These are phyloP conservation scores for Clarias pachynema DNA, from an alignment of 2,797 vertebrate species.

Conservation along the genomic window DNA sequence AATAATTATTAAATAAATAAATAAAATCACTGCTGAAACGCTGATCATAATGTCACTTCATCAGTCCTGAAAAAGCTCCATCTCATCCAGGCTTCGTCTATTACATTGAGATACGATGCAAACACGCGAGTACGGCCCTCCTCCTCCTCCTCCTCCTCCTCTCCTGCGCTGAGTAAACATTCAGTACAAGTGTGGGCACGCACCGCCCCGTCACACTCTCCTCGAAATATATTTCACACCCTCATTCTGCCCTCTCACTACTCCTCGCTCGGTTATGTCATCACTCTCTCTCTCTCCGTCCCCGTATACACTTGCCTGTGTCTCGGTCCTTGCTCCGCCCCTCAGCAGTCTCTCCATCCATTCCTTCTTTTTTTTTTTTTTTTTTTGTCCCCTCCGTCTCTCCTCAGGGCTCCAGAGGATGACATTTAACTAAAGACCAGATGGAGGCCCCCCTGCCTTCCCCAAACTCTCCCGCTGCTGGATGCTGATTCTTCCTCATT, in stretches of 20 bases:
- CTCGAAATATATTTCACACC: neutral
- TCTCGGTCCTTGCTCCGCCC: neutral
- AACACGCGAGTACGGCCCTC: neutral
- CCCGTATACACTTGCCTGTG: neutral
- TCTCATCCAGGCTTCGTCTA: neutral
- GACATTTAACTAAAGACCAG: slow-evolving; percentile 38
- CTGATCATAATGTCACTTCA: no score
- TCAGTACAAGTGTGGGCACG: slow-evolving; percentile 30
- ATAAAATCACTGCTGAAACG: no score
- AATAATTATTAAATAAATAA: no score
- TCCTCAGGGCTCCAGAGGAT: slow-evolving; percentile 31
- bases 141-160: neutral
- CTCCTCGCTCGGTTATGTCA: neutral
- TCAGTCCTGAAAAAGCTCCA: neutral
- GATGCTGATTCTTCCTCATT: slow-evolving; percentile 21
- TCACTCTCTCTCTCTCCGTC: slow-evolving; percentile 20
- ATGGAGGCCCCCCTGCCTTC: slow-evolving; percentile 11
- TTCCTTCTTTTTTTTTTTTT: neutral
- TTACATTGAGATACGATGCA: neutral
- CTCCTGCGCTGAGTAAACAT: neutral
- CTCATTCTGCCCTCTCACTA: slow-evolving; percentile 35
- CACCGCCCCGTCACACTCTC: neutral
- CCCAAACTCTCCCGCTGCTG: slow-evolving; percentile 1
- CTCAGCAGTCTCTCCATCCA: slow-evolving; percentile 15
- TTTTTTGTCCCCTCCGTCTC: neutral